Evolutionary conservation across 23 tunicate genomes (phyloP).

Genomic region (Aplidium turbinatum): DNA sequence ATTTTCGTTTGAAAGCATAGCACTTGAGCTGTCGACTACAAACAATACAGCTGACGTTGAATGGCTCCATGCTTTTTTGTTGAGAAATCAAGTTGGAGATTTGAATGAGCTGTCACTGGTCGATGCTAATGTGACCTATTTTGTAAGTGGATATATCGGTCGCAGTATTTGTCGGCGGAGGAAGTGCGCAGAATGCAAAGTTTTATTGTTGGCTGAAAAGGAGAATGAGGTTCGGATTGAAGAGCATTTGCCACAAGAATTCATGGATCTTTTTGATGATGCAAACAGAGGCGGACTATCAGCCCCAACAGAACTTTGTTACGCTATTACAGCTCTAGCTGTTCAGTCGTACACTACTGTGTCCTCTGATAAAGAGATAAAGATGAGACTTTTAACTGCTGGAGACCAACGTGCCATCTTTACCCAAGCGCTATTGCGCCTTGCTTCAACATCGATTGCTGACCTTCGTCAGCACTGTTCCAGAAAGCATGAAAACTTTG

Average conservation of each 20-base stretch:
- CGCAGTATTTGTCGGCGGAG: slow-evolving; percentile 18
- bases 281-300: slow-evolving; percentile 22
- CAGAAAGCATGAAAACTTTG: slow-evolving; percentile 2
- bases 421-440: background rate
- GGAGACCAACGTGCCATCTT: background rate
- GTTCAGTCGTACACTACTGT: slow-evolving; percentile 2
- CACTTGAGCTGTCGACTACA: background rate
- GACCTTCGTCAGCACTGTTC: background rate
- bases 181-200: slow-evolving; percentile 17
- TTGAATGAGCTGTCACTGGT: background rate
- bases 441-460: slow-evolving; percentile 4
- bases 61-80: slow-evolving; percentile 3
- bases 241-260: slow-evolving; percentile 12
- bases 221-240: slow-evolving; percentile 12
- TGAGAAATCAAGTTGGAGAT: background rate
- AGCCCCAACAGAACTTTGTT: slow-evolving; percentile 17
- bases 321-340: slow-evolving; percentile 18
- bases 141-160: slow-evolving; percentile 1
- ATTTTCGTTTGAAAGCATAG: background rate
- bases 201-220: background rate
- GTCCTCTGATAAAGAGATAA: background rate
- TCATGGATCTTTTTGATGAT: background rate
- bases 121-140: slow-evolving; percentile 4
- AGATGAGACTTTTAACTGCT: background rate
- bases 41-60: background rate